Conservation (phyloP, 2,113 vertebrate species). For the Rhodinocichla rosea region DNA sequence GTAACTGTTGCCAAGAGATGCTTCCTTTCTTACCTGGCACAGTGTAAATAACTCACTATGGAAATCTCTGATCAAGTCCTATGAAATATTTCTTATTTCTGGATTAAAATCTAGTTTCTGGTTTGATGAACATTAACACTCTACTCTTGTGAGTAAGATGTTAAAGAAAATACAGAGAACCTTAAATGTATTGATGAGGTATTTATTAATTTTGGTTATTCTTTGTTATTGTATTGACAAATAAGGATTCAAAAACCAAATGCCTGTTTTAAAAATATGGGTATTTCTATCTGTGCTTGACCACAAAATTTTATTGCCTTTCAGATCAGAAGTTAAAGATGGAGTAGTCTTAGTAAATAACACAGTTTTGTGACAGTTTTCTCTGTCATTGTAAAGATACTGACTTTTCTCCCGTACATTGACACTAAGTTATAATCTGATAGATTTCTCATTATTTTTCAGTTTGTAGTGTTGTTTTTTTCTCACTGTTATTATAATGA, state of each 20-base stretch:
- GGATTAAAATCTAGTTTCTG: not conserved
- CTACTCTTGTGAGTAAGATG: not conserved
- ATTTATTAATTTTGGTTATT: not conserved
- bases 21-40: not conserved
- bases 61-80: not conserved
- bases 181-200: not conserved
- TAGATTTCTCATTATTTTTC: not conserved
- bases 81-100: not conserved
- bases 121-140: not conserved
- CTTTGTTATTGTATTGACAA: not conserved
- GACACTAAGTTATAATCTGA: not conserved
- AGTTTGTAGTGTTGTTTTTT: not conserved
- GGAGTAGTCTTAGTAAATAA: not conserved
- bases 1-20: not conserved
- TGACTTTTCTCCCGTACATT: not conserved
- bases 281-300: not conserved
- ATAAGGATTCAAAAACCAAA: not conserved
- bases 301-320: not conserved
- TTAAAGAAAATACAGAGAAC: not conserved
- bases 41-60: not conserved
- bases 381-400: not conserved
- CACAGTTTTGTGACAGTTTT: not conserved
- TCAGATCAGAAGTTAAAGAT: not conserved
- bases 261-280: not conserved
- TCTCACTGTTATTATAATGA: not conserved